Evolutionary conservation across 2,888 invertebrate species (phyloP), one percentile per base, ranked within the genome.

Genomic region (Endotricha flammealis): DNA sequence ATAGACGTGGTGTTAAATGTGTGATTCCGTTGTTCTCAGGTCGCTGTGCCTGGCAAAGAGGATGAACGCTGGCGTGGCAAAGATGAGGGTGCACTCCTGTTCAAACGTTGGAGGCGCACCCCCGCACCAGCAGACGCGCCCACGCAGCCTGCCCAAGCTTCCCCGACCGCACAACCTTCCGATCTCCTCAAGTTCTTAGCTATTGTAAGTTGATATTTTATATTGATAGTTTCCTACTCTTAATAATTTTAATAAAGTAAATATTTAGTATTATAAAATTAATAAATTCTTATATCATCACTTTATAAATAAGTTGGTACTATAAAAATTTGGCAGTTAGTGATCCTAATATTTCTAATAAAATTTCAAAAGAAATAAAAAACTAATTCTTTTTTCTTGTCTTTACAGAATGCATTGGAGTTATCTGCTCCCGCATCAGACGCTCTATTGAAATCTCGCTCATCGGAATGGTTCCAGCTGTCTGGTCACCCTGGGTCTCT

Each of bases 401-500:
- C 72, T 68, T 89, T 90, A 32, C 88, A 96, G 96, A 96, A 96
- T 80, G 96, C 97, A 23, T 87, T 97, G 64, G 96, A 97, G 70
- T 83, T 97, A 60, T 94, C 95, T 44, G 95, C 95, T 11, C 96
- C 97, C 29, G 96, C 96, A 41, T 95, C 95, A 57, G 95, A 96
- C 64, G 90, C 95, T 34, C 82, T 97, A 29, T 78, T 96, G 50
- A 93, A 93, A 65, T 92, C 92, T 46, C 88, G 90, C 48, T 87
- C 87, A 27, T 86, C 88, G 39, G 88, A 88, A 56, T 97, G 97
- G 97, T 94, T 97, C 77, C 97, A 97, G 78, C 82, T 98, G 46
- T 94, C 96, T 8, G 98, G 97, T 0, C 98, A 98, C 80, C 93
- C 94, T 38, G 96, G 97, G 45, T 95, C 95, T 48, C 91, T 98